Base-by-base conservation (phyloP, 2,113 vertebrate species). In the Oplegnathus fasciatus region DNA sequence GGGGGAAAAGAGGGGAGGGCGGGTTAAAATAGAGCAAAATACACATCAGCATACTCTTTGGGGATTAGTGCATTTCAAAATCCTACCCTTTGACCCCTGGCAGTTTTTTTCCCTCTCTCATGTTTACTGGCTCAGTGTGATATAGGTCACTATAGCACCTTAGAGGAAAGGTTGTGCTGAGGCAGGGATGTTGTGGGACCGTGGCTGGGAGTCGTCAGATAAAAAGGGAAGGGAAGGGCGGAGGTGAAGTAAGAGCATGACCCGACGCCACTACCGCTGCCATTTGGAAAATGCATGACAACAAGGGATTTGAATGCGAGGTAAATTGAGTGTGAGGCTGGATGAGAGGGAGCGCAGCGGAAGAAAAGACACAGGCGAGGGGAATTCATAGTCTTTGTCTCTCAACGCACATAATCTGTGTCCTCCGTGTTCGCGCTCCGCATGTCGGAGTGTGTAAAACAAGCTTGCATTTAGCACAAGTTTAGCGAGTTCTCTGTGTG, bases 81-180 rank as follows among this genome's bases (percentile, higher is more conserved):
- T 90, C 79, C 85, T 75, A 75, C 46, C 89, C 91, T 92, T 91
- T 89, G 91, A 91, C 91, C 91, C 82, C 61, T 77, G 68, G 76
- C 73, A 70, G 66, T 52, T 52, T 78, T 26, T 64, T 57, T 61
- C 13, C 26, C 71, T 70, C 76, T 79, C 37, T 77, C 50, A 40
- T 88, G 85, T 91, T 86, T 66, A 88, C 78, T 46, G 64, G 68
- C 82, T 85, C 68, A 46, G 71, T 50, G 75, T 65, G 81, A 90
- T 91, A 42, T 83, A 57, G 89, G 90, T 92, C 91, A 89, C 30
- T 75, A 22, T 37, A 62, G 58, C 67, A 83, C 82, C 86, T 69
- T 3, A 57, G 67, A 85, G 75, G 67, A 70, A 78, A 82, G 73
- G 86, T 64, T 87, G 82, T 58, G 68, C 84, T 70, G 80, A 80